Evolutionary conservation across 2,888 invertebrate genomes (phyloP).

Genomic region (Cerastis rubricosa): DNA sequence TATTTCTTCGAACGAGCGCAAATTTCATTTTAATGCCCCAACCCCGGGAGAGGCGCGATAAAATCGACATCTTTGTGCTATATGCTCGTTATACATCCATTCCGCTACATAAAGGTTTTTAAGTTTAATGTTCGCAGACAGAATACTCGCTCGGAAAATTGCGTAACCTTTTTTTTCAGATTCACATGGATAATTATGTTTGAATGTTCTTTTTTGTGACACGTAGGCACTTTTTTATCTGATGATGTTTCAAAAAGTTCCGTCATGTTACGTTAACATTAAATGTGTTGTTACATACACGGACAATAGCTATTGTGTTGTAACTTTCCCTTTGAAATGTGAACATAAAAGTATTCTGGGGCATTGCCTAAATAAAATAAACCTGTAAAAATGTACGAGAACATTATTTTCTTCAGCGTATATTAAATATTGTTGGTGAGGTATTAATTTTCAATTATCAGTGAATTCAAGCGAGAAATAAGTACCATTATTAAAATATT

Average conservation of each 20-base stretch:
- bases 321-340: constrained; percentile 38
- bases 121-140: constrained; percentile 42
- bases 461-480: constrained; percentile 10
- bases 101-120: constrained; percentile 68
- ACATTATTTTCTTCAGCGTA: constrained; percentile 13
- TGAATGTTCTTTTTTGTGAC: constrained; percentile 48
- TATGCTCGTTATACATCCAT: constrained; percentile 72
- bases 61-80: constrained; percentile 69
- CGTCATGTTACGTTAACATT: constrained; percentile 26
- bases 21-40: constrained; percentile 75
- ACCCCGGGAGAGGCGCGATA: constrained; percentile 63
- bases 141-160: constrained; percentile 37
- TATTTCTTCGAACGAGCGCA: constrained; percentile 69
- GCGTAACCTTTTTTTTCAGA: constrained; percentile 41
- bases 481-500: constrained; percentile 14
- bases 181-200: constrained; percentile 41
- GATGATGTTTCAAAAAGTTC: constrained; percentile 33
- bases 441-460: constrained; percentile 9
- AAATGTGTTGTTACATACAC: constrained; percentile 45
- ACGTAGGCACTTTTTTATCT: constrained; percentile 35
- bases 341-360: constrained; percentile 21
- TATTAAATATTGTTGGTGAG: constrained; percentile 11
- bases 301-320: constrained; percentile 51
- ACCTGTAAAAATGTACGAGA: constrained; percentile 25
- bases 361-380: constrained; percentile 20